Conservation (phyloP, 2,888 invertebrate species). For the Ametastegia equiseti region DNA sequence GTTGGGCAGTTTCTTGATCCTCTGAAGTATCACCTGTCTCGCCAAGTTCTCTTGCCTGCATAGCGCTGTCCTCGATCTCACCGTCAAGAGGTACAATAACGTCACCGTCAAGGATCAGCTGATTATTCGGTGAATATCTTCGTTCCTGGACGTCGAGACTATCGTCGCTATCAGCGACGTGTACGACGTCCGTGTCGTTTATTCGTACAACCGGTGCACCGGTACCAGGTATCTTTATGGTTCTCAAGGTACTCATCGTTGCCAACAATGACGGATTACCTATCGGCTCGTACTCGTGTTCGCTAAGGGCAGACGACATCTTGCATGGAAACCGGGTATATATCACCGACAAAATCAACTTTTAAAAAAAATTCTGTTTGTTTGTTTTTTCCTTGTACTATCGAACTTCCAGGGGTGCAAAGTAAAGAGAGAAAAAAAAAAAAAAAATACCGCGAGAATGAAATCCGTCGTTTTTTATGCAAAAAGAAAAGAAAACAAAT, state of each 20-base stretch:
- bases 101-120: slow-evolving; percentile 73
- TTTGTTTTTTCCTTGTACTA: too few species aligned
- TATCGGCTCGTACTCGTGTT: slow-evolving; percentile 95
- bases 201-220: slow-evolving; percentile 74
- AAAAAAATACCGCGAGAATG: background rate
- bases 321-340: background rate
- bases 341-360: background rate
- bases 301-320: slow-evolving; percentile 81
- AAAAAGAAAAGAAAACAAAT: background rate
- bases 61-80: slow-evolving; percentile 74
- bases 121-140: slow-evolving; percentile 58
- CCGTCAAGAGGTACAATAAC: slow-evolving; percentile 74
- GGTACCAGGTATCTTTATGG: slow-evolving; percentile 53
- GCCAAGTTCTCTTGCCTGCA: slow-evolving; percentile 71
- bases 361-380: too few species aligned
- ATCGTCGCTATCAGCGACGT: slow-evolving; percentile 74
- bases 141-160: slow-evolving; percentile 70
- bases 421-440: background rate
- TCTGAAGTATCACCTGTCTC: slow-evolving; percentile 74
- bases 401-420: too few species aligned
- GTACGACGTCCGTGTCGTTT: slow-evolving; percentile 75
- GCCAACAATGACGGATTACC: slow-evolving; percentile 79
- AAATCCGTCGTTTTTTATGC: background rate
- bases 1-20: slow-evolving; percentile 75
- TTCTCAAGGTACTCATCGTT: background rate